Evolutionary conservation across 2,113 vertebrate species (phyloP), one percentile per base, ranked within the genome.

Genomic region (Corynorhinus townsendii): DNA sequence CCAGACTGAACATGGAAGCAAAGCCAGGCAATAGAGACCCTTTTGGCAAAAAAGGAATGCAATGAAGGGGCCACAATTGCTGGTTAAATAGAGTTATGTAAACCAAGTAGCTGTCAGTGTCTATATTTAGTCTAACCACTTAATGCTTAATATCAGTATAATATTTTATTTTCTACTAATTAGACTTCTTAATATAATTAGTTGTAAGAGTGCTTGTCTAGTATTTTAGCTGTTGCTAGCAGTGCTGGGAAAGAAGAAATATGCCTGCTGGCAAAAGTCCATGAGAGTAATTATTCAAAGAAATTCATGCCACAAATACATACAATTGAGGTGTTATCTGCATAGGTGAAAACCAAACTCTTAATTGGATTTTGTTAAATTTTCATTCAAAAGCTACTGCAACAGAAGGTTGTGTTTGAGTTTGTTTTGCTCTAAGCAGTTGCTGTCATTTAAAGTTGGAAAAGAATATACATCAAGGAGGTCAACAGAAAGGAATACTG

Each of bases 131-230:
- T 59, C 43, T 89, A 93, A 71, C 26, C 68, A 89, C 59, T 94
- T 85, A 90, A 59, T 94, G 86, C 47, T 94, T 95, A 94, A 94
- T 93, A 81, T 40, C 83, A 81, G n/a, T 69, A 24, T 90, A 96
- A 95, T 93, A 93, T 93, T 91, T 95, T 86, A 90, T 94, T 94
- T 93, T 52, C 47, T 90, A 77, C 90, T 94, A 97, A 95, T 97
- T 97, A 96, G 66, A 89, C 45, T 76, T 90, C 86, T 94, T 91
- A 87, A 96, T 94, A 85, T 88, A 95, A 90, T 93, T 91, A 94
- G 45, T 80, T 90, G 17, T 90, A 77, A 93, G 92, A 72, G 66
- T 93, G 38, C 64, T 95, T 90, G 83, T 94, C 92, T 94, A 82
- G 81, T 66, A 86, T 91, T 90, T 95, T 76, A 97, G 79, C n/a